phyloP scores from a whole-genome alignment of 2,888 invertebrate species.

The Thereva nobilitata region DNA sequence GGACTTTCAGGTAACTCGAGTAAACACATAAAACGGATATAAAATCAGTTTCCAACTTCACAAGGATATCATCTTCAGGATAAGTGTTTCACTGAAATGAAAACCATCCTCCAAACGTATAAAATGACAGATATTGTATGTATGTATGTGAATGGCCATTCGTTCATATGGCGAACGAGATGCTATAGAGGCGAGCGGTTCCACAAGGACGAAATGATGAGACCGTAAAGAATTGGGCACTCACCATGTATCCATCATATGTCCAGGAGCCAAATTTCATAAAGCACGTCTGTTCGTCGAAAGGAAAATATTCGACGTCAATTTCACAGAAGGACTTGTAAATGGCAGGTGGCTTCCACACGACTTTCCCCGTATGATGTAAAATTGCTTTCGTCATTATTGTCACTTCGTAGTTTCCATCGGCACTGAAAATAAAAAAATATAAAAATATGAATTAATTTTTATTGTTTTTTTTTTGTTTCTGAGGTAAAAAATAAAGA shows the following conservation, averaged over 20 bases:
- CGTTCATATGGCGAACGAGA: too few relatives aligned
- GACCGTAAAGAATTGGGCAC: slow-evolving; percentile 45
- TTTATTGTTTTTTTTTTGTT: background rate
- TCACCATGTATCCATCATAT: slow-evolving; percentile 91
- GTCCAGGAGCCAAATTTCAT: slow-evolving; percentile 95
- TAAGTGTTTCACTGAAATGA: too few relatives aligned
- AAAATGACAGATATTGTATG: too few relatives aligned
- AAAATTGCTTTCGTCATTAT: slow-evolving; percentile 97
- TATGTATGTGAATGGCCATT: too few relatives aligned
- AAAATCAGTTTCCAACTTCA: too few relatives aligned
- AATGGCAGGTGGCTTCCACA: slow-evolving; percentile 98
- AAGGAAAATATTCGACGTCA: slow-evolving; percentile 93
- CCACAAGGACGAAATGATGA: too few relatives aligned
- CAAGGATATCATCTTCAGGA: too few relatives aligned
- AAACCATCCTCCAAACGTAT: too few relatives aligned
- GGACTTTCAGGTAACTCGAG: too few relatives aligned
- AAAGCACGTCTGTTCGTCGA: slow-evolving; percentile 92
- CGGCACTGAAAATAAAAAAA: slow-evolving; percentile 70
- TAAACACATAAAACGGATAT: too few relatives aligned
- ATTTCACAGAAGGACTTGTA: slow-evolving; percentile 98
- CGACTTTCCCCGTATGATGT: slow-evolving; percentile 89
- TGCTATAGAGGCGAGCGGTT: too few relatives aligned
- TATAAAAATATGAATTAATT: slow-evolving; percentile 20
- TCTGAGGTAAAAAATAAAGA: slow-evolving; percentile 8
- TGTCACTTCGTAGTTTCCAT: slow-evolving; percentile 97